These are phyloP conservation scores for Mycalesis mineus DNA, from an alignment of 2,888 invertebrate genomes.

Conservation along the genomic window DNA sequence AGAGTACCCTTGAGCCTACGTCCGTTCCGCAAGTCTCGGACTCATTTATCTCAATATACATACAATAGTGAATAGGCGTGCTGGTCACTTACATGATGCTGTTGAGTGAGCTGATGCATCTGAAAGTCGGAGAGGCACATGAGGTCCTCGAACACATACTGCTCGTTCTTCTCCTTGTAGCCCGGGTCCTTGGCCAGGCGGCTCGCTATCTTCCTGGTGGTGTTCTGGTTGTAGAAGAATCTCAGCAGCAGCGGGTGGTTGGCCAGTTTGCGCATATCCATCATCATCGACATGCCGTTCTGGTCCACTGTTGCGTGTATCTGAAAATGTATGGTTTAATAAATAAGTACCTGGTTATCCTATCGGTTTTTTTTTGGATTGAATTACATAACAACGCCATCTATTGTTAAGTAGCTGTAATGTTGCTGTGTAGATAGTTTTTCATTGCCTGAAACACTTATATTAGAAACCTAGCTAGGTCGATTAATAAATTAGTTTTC, in stretches of 20 bases:
- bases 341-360: too few species aligned
- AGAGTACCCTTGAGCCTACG: too few species aligned
- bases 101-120: slow-evolving; percentile 86
- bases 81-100: slow-evolving; percentile 75
- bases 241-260: slow-evolving; percentile 95
- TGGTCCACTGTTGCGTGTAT: slow-evolving; percentile 76
- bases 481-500: too few species aligned
- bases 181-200: slow-evolving; percentile 81
- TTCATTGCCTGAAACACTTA: too few species aligned
- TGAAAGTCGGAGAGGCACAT: slow-evolving; percentile 94
- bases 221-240: slow-evolving; percentile 82
- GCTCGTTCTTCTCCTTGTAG: slow-evolving; percentile 86
- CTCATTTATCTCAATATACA: too few species aligned
- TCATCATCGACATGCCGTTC: slow-evolving; percentile 89
- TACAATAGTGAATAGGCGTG: not conserved
- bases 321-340: slow-evolving; percentile 37
- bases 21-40: too few species aligned
- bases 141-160: slow-evolving; percentile 92
- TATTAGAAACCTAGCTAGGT: too few species aligned
- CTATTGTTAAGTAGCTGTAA: too few species aligned
- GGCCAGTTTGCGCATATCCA: slow-evolving; percentile 94
- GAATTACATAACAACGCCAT: too few species aligned
- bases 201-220: slow-evolving; percentile 82
- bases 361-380: too few species aligned
- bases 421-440: too few species aligned